Evolutionary conservation across 2,888 invertebrate species (phyloP), one percentile per base, ranked within the genome.

Genomic region (Hedychridium roseum): DNA sequence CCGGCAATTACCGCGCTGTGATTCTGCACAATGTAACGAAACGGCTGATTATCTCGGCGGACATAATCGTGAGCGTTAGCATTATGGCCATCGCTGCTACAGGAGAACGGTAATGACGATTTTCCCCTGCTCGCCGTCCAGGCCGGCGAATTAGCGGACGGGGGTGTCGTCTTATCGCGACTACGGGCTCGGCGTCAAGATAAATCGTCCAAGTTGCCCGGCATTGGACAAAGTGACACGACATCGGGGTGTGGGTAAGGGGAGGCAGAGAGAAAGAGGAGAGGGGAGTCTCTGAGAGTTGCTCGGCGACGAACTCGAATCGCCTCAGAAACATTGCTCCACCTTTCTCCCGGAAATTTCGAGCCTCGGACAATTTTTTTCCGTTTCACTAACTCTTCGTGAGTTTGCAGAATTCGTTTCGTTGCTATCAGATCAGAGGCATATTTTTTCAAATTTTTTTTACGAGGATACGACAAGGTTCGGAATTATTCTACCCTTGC

Each of bases 281-380:
- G 37, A 43, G 42, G 37, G 41, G 50, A 57, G 54, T 41, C 43
- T 43, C 41, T 16, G 31, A n/a, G 41, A 53, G 62, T 59, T 56
- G 52, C 51, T 42, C 42, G 40, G 48, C 54, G 54, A 61, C 56
- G 49, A 34, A 35, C 14, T 45, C 39, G 48, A 49, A 40, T 47
- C 52, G 43, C 56, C 51, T 62, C 57, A 54, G 64, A 61, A 64
- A 64, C 58, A n/a, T n/a, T 50, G 61, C 64, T 57, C 49, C 54
- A 41, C 26, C n/a, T n/a, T n/a, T n/a, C n/a, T n/a, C n/a, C n/a
- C n/a, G n/a, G n/a, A n/a, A n/a, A n/a, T n/a, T 9, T 28, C 5
- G 28, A 1, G 4, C n/a, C 28, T 3, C 28, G 28, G 14, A 14
- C 14, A 28, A 28, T 14, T 3, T 28, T 6, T 28, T 28, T n/a